These are phyloP conservation scores for Tetramorium simillimum DNA, from an alignment of 1,140 invertebrate species.

Conservation along the genomic window DNA sequence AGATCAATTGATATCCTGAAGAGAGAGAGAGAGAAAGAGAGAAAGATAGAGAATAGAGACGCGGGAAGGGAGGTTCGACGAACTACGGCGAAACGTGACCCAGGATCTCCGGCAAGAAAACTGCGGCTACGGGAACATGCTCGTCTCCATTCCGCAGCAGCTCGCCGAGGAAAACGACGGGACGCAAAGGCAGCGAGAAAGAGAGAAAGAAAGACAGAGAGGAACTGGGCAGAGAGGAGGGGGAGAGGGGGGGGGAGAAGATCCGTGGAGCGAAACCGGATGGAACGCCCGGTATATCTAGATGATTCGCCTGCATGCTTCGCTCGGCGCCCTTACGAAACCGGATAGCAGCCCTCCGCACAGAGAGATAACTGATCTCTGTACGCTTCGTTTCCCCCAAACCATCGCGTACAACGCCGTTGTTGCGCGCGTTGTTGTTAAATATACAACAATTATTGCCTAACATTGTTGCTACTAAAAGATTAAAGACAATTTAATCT, in stretches of 20 bases:
- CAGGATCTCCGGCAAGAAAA: slow-evolving; percentile 49
- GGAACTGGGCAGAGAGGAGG: neutral
- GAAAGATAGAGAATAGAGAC: neutral
- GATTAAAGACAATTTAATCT: neutral
- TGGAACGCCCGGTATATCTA: slow-evolving; percentile 63
- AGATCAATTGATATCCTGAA: slow-evolving; percentile 36
- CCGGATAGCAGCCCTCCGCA: slow-evolving; percentile 71
- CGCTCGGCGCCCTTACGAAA: slow-evolving; percentile 71
- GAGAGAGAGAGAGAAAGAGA: neutral
- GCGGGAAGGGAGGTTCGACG: neutral
- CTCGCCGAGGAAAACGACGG: slow-evolving; percentile 48
- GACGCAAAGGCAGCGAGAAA: neutral
- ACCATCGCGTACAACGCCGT: neutral
- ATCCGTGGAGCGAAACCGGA: slow-evolving; percentile 61
- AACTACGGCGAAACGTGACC: slow-evolving; percentile 51
- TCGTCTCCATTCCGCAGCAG: slow-evolving; percentile 48
- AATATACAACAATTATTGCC: slow-evolving; percentile 27
- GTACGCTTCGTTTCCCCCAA: slow-evolving; percentile 57
- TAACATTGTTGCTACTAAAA: neutral
- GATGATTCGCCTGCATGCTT: slow-evolving; percentile 65
- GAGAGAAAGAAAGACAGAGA: slow-evolving; percentile 2
- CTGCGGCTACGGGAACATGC: slow-evolving; percentile 39
- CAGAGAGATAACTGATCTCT: slow-evolving; percentile 69
- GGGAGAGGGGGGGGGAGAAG: neutral
- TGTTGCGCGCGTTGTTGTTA: slow-evolving; percentile 4